Base-by-base conservation (phyloP, 2,888 invertebrate species). In the Polymixis lichenea region DNA sequence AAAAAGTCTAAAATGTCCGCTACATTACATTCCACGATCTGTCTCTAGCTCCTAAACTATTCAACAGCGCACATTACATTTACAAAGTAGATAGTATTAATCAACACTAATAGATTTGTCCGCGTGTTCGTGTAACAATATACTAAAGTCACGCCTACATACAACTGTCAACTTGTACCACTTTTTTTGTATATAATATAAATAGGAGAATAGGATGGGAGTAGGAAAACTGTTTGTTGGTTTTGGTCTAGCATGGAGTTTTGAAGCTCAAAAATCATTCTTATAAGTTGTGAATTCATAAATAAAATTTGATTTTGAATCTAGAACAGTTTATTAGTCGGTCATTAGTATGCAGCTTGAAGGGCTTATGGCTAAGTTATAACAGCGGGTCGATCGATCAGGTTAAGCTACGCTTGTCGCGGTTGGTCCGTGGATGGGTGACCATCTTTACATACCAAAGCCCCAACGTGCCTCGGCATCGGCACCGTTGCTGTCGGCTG, bases 41-140 rank as follows among this genome's bases (percentile, higher is more conserved):
- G 58, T 38, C 19, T 2, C 76, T 58, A 75, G 67, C 86, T 86
- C 86, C 58, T 75, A 56, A 71, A 60, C 86, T 85, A 85, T 69
- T 49, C 62, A 22, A 72, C 56, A 77, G 46, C 66, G 70, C 66
- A 76, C 77, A 77, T 78, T 80, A 86, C 84, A 74, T 76, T 86
- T 66, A 81, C 75, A 85, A 88, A 81, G 71, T 80, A 85, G 75
- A 72, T 32, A n/a, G 70, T 65, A 85, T 86, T 84, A 86, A 87
- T 87, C 79, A 84, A 81, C 68, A 65, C 84, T 88, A 87, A 88
- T 88, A 86, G 78, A 82, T 82, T 81, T 84, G 83, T 88, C 77
- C 74, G 69, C 61, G 38, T 77, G 72, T 80, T 68, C 70, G 64
- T 80, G 81, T 80, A 84, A 82, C 75, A 82, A 80, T 86, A 87